Evolutionary conservation across 2,113 vertebrate genomes (phyloP).

Genomic region (Ictalurus punctatus): DNA sequence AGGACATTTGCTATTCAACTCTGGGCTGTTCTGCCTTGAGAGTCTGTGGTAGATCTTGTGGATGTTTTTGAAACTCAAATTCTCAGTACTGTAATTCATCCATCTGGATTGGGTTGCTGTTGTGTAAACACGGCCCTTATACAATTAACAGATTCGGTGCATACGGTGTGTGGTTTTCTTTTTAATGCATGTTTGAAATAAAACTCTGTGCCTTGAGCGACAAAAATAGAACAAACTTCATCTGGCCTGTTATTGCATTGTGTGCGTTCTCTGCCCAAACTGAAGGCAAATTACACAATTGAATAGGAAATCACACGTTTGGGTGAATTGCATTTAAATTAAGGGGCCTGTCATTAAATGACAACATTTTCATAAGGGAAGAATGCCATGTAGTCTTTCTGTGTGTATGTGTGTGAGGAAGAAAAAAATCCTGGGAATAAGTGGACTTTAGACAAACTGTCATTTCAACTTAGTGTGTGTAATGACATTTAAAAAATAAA

Average conservation of each 20-base stretch:
- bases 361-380: constrained; percentile 50
- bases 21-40: background rate
- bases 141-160: constrained; percentile 46
- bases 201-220: background rate
- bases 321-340: constrained; percentile 62
- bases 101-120: constrained; percentile 31
- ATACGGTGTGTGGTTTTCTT: constrained; percentile 33
- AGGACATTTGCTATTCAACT: background rate
- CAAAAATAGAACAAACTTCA: constrained; percentile 26
- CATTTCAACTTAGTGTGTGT: background rate
- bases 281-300: constrained; percentile 64
- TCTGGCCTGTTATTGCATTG: constrained; percentile 51
- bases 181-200: constrained; percentile 37
- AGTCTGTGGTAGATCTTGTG: constrained; percentile 6
- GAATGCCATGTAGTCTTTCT: background rate
- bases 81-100: constrained; percentile 28
- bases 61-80: constrained; percentile 20
- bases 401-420: background rate
- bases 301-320: constrained; percentile 68
- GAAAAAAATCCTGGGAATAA: background rate
- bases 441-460: background rate
- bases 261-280: constrained; percentile 44
- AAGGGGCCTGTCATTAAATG: constrained; percentile 58
- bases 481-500: background rate
- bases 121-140: constrained; percentile 41